phyloP scores from a whole-genome alignment of 1,140 invertebrate species.

The Achroia grisella region DNA sequence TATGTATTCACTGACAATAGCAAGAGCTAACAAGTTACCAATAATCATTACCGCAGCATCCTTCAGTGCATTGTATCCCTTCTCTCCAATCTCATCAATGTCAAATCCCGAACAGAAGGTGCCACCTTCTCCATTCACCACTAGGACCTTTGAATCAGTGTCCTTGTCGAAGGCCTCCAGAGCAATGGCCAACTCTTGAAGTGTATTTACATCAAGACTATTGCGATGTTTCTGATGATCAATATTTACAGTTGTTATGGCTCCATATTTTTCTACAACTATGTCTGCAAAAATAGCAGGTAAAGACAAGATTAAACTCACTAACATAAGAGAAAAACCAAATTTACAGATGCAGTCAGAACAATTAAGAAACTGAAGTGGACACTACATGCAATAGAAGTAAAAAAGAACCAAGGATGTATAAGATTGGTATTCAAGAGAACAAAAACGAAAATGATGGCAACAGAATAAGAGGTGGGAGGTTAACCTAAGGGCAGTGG shows the following conservation, averaged over 20 bases:
- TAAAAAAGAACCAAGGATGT: too few species aligned
- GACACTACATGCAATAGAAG: too few species aligned
- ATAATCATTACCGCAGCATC: conserved; percentile 47
- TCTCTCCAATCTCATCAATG: conserved; percentile 78
- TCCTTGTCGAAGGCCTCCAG: conserved; percentile 88
- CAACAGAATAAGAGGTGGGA: too few species aligned
- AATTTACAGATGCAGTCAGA: too few species aligned
- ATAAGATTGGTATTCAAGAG: too few species aligned
- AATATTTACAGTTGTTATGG: conserved; percentile 86
- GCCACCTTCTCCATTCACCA: conserved; percentile 91
- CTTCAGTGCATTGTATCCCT: conserved; percentile 70
- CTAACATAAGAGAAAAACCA: conserved; percentile 5
- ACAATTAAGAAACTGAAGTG: too few species aligned
- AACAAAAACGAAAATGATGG: too few species aligned
- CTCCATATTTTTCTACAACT: conserved; percentile 76
- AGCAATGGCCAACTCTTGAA: conserved; percentile 79
- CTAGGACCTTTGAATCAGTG: conserved; percentile 77
- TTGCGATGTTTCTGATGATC: conserved; percentile 89
- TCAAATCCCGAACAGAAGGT: conserved; percentile 95
- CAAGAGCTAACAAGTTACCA: too few species aligned
- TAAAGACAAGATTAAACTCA: too few species aligned
- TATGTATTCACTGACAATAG: too few species aligned
- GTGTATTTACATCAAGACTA: conserved; percentile 82
- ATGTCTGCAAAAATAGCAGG: conserved; percentile 49
- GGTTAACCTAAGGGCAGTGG: too few species aligned